Percentiles rank a stretch among this genome's conserved stretches.
Evolutionary conservation across 2,113 vertebrate species (phyloP).

Genomic region (Crotalus horridus): DNA sequence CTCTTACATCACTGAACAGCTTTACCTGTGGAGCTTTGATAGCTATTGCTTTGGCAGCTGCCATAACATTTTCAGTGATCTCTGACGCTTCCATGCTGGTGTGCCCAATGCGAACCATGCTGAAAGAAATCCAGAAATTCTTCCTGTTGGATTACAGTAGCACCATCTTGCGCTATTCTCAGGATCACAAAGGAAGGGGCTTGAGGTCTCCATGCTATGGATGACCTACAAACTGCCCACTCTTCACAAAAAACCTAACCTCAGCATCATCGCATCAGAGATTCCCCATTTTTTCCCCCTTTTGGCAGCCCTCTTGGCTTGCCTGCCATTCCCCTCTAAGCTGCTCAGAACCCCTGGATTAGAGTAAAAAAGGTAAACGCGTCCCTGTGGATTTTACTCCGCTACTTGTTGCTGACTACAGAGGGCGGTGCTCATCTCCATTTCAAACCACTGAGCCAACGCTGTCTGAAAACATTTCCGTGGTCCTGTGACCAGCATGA

Average conservation of each 20-base stretch:
- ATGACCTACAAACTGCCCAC: neutral
- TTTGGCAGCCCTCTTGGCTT: neutral
- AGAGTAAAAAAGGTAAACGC: neutral
- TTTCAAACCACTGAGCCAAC: neutral
- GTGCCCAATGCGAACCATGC: conserved; percentile 77
- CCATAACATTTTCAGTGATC: conserved; percentile 74
- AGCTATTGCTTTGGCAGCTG: conserved; percentile 64
- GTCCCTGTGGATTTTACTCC: neutral
- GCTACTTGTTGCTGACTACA: neutral
- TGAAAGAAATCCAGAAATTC: conserved; percentile 49
- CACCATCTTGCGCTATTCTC: neutral
- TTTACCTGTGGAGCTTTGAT: conserved; percentile 75
- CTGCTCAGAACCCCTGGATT: neutral
- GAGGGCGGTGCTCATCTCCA: neutral
- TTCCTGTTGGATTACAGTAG: neutral
- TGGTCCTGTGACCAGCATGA: neutral
- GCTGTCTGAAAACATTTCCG: neutral
- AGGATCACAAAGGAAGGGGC: neutral
- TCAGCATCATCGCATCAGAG: neutral
- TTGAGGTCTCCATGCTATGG: neutral
- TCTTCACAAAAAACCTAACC: neutral
- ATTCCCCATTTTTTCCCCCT: fast-evolving
- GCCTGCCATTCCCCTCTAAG: neutral
- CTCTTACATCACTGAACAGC: neutral
- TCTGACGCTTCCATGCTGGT: conserved; percentile 76